These are phyloP conservation scores for Probosciger aterrimus DNA, from an alignment of 2,113 vertebrate species.

Conservation along the genomic window DNA sequence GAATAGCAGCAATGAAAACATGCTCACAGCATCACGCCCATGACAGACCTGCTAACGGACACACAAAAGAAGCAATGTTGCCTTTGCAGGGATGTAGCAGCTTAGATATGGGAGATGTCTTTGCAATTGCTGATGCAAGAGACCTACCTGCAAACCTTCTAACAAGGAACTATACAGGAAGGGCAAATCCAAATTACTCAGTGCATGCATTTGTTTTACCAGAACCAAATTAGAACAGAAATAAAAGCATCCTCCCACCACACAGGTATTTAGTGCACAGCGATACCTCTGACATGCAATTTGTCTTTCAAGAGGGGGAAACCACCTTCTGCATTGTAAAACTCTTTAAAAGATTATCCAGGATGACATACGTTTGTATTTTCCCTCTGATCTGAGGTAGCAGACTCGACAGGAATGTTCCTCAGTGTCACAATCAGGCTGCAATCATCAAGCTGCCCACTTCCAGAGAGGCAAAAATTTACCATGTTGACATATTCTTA, in stretches of 20 bases:
- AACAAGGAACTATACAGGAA: not conserved
- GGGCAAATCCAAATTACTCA: not conserved
- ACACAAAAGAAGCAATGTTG: not conserved
- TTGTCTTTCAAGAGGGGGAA: constrained; percentile 37
- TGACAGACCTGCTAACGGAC: not conserved
- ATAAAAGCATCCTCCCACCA: not conserved
- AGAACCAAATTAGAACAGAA: not conserved
- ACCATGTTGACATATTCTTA: constrained; percentile 22
- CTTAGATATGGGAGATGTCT: not conserved
- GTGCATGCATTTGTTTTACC: not conserved
- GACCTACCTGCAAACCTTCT: not conserved
- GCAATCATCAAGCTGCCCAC: constrained; percentile 35
- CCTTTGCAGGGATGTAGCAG: not conserved
- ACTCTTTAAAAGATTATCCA: constrained; percentile 12
- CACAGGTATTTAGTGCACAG: not conserved
- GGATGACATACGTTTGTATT: constrained; percentile 8
- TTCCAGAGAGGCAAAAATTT: not conserved
- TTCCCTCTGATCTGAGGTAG: constrained; percentile 13
- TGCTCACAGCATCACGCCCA: not conserved
- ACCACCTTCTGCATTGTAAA: not conserved
- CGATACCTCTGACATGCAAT: constrained; percentile 6
- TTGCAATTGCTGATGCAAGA: not conserved
- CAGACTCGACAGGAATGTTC: not conserved
- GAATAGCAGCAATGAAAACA: not conserved
- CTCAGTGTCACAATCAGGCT: not conserved